Evolutionary conservation across 2,888 invertebrate species (phyloP).

Genomic region (Allygus modestus): DNA sequence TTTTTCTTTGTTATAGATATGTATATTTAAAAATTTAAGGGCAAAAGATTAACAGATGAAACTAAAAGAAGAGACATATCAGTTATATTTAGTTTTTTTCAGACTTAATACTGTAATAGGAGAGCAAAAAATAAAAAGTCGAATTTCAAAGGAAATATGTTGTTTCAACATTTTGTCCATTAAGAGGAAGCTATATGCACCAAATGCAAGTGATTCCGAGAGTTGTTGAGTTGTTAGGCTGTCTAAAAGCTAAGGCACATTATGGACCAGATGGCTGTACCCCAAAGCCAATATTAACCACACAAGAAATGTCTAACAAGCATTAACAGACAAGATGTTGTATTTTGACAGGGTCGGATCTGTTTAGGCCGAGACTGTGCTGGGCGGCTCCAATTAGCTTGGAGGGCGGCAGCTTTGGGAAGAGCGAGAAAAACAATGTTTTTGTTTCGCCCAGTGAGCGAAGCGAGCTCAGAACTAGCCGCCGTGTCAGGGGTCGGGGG

Average conservation of each 20-base stretch:
- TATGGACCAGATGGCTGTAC: not conserved
- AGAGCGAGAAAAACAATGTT: constrained; percentile 48
- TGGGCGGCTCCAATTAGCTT: constrained; percentile 27
- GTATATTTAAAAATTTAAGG: no score
- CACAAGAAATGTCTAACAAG: constrained; percentile 25
- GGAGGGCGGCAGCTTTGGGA: constrained; percentile 56
- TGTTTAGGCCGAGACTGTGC: constrained; percentile 16
- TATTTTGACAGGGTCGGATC: constrained; percentile 22
- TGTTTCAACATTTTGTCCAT: no score
- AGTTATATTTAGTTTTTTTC: no score
- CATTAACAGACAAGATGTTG: not conserved
- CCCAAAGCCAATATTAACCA: not conserved
- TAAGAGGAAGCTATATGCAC: no score
- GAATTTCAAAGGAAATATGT: no score
- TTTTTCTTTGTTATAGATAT: no score
- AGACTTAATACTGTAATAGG: no score
- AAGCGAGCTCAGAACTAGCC: constrained; percentile 22
- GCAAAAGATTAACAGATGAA: no score
- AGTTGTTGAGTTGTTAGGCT: no score
- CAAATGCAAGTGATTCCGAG: not conserved
- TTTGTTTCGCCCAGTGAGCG: constrained; percentile 45
- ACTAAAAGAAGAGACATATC: no score
- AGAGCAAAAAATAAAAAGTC: no score
- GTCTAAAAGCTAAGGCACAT: not conserved
- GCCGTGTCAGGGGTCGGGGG: constrained; percentile 33